Percentiles rank a stretch among this genome's conserved stretches.
Evolutionary conservation across 2,113 vertebrate species (phyloP).

Genomic region (Recurvirostra avosetta): DNA sequence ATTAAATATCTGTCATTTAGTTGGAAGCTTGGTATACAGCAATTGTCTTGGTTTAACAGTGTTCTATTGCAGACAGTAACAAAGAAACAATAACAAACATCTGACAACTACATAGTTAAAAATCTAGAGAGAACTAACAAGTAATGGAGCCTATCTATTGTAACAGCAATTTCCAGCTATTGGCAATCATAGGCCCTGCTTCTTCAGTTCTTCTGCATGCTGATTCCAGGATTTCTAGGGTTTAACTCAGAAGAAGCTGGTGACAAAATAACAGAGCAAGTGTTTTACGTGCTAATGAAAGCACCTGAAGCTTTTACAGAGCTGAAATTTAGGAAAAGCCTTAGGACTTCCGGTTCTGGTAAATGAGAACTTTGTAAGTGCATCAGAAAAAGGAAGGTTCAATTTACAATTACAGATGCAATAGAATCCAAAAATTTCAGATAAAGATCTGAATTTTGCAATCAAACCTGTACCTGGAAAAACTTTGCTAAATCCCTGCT

Average conservation of each 20-base stretch:
- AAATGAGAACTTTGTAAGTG: not conserved
- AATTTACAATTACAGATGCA: not conserved
- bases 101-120: not conserved
- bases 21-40: not conserved
- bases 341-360: not conserved
- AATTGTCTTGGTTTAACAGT: not conserved
- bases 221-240: not conserved
- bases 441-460: not conserved
- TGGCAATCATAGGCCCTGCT: not conserved
- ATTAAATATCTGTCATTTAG: not conserved
- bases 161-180: not conserved
- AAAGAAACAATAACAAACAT: not conserved
- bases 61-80: not conserved
- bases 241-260: not conserved
- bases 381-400: not conserved
- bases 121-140: not conserved
- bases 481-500: not conserved
- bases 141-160: rapidly evolving
- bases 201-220: not conserved
- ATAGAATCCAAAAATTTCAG: not conserved
- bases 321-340: not conserved
- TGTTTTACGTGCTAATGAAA: not conserved
- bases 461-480: not conserved
- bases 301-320: not conserved
- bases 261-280: not conserved